Evolutionary conservation across 2,113 vertebrate genomes (phyloP), one percentile per base, ranked within the genome.

Genomic region (Muntiacus reevesi): DNA sequence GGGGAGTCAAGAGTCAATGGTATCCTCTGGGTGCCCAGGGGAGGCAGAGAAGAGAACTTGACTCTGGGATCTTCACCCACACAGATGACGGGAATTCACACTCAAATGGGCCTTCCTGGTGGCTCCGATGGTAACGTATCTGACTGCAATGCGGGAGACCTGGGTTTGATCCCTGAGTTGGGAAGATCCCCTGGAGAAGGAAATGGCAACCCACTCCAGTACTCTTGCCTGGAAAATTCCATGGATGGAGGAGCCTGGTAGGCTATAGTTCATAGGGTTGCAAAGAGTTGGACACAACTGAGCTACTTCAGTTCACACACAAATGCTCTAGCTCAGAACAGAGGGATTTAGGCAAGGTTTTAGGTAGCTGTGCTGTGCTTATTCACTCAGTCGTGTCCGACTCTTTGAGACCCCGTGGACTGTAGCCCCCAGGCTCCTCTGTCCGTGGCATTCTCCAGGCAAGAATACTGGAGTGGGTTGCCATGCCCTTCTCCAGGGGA

Each of bases 81-180:
- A 76, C 36, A 25, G 14, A 43, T 6, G 43, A 78, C 2, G 7
- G 43, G 43, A 27, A 43, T 76, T 74, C 21, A 74, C 36, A 74
- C 36, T 25, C 36, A 40, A 25, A 43, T 43, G 64, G n/a, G n/a
- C 64, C 36, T 71, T 10, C 64, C n/a, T 71, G n/a, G n/a, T 36
- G 64, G 17, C n/a, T 71, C 64, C 0, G 2, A 23, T 71, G 17
- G 64, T 36, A 36, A 71, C 36, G 17, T 2, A 36, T 36, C n/a
- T 71, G n/a, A 17, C 64, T 71, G 64, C 17, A 71, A 36, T 21
- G 17, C 2, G 0, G 17, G 2, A 71, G n/a, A 71, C 64, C 64
- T 71, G 64, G 64, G 64, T 36, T 71, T 0, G 0, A 36, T 36
- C 17, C 17, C n/a, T 36, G n/a, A 4, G 8, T 67, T 0, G 4